A percentile compares a stretch with the other conserved stretches of the same genome.
These are phyloP conservation scores for Larimichthys crocea DNA, from an alignment of 2,113 vertebrate species.

Conservation along the genomic window DNA sequence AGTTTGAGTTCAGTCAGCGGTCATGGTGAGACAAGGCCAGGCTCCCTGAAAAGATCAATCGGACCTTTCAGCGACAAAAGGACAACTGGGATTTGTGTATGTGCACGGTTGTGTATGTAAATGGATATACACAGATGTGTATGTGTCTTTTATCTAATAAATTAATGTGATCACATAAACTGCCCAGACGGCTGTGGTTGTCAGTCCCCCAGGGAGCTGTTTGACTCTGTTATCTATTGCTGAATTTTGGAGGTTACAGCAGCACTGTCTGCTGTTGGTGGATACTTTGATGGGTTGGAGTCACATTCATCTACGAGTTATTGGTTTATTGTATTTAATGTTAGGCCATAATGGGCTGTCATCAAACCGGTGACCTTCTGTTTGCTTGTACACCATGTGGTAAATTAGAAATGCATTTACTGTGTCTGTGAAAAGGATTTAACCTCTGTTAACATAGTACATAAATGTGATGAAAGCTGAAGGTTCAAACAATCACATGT, in stretches of 20 bases:
- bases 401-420: slow-evolving; percentile 47
- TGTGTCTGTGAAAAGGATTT: slow-evolving; percentile 45
- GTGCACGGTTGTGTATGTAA: not conserved
- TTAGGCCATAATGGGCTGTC: slow-evolving; percentile 58
- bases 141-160: slow-evolving; percentile 43
- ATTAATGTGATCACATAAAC: slow-evolving; percentile 34
- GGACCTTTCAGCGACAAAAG: slow-evolving; percentile 46
- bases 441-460: slow-evolving; percentile 35
- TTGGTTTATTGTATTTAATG: slow-evolving; percentile 69
- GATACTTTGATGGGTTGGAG: slow-evolving; percentile 44
- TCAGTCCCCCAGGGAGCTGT: slow-evolving; percentile 57
- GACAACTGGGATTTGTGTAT: slow-evolving; percentile 45
- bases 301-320: slow-evolving; percentile 64
- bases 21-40: slow-evolving; percentile 46
- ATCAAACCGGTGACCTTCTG: slow-evolving; percentile 65
- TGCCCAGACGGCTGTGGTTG: slow-evolving; percentile 6
- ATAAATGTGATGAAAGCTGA: slow-evolving; percentile 42
- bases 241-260: slow-evolving; percentile 58
- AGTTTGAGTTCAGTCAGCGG: slow-evolving; percentile 56
- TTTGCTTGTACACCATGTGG: slow-evolving; percentile 52
- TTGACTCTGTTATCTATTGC: slow-evolving; percentile 35
- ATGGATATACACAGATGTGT: slow-evolving; percentile 46
- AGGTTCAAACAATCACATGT: slow-evolving; percentile 52
- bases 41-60: slow-evolving; percentile 59
- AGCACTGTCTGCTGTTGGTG: slow-evolving; percentile 12